These are phyloP conservation scores for Equus przewalskii DNA, from an alignment of 2,113 vertebrate genomes.

Conservation along the genomic window DNA sequence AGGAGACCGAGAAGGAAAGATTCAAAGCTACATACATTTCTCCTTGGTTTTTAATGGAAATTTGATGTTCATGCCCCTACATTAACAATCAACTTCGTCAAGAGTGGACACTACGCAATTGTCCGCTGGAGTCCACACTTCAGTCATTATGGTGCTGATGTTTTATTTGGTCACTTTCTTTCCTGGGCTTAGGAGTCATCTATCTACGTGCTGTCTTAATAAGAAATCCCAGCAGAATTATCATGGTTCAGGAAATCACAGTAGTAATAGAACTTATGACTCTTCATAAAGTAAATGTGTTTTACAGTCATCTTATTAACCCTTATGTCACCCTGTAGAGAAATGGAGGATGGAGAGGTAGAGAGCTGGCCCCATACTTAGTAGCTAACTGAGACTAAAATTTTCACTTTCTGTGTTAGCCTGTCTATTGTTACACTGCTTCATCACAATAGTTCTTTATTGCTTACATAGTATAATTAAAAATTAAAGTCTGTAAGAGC, in stretches of 20 bases:
- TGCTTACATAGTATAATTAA: constrained; percentile 58
- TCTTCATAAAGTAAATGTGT: constrained; percentile 1
- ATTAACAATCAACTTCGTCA: not conserved
- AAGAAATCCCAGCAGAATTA: constrained; percentile 10
- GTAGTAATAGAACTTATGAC: constrained; percentile 17
- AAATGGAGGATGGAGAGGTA: not conserved
- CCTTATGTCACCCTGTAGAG: not conserved
- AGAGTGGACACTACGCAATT: not conserved
- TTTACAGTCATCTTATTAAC: not conserved
- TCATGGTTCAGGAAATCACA: constrained; percentile 35
- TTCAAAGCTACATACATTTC: constrained; percentile 54
- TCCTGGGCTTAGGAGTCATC: not conserved
- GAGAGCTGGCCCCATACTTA: not conserved
- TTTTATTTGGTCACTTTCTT: constrained; percentile 51
- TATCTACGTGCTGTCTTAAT: not conserved
- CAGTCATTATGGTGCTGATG: not conserved
- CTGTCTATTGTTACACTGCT: not conserved
- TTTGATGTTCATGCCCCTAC: not conserved
- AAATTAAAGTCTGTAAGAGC: constrained; percentile 47
- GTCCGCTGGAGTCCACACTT: not conserved
- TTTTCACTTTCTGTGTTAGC: constrained; percentile 21
- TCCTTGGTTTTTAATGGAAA: constrained; percentile 27
- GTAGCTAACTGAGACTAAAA: not conserved
- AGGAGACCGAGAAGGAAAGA: not conserved
- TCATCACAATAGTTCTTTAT: constrained; percentile 55